phyloP scores from a whole-genome alignment of 2,888 invertebrate species.

The Crematogaster levior region DNA sequence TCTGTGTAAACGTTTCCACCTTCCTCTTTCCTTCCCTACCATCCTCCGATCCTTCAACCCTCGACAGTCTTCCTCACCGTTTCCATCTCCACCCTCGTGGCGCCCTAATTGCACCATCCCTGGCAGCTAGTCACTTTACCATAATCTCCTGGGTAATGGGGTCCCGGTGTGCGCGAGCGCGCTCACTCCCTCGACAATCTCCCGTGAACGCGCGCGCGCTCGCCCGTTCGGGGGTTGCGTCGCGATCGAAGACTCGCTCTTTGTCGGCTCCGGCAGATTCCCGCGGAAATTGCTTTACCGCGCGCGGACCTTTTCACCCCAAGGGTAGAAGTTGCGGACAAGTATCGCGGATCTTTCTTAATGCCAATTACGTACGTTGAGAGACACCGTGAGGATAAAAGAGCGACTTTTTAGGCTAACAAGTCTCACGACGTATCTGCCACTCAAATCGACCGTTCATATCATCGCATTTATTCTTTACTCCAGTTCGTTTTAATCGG shows the following conservation, averaged over 20 bases:
- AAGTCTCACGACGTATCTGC: neutral
- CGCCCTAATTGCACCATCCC: slow-evolving; percentile 73
- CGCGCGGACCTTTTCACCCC: slow-evolving; percentile 19
- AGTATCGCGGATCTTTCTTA: slow-evolving; percentile 23
- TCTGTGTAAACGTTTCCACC: slow-evolving; percentile 78
- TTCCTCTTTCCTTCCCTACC: slow-evolving; percentile 72
- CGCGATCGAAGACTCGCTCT: slow-evolving; percentile 55
- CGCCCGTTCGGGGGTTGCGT: neutral
- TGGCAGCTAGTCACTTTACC: slow-evolving; percentile 79
- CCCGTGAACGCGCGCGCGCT: neutral
- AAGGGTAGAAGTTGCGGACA: slow-evolving; percentile 24
- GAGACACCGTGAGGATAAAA: neutral
- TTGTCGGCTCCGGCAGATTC: slow-evolving; percentile 62
- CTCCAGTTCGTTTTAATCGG: neutral
- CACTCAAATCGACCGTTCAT: neutral
- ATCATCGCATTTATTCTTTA: neutral
- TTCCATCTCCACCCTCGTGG: slow-evolving; percentile 53
- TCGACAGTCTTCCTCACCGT: slow-evolving; percentile 74
- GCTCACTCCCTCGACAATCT: slow-evolving; percentile 37
- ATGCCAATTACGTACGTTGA: slow-evolving; percentile 29
- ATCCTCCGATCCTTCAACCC: slow-evolving; percentile 70
- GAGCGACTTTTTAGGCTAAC: neutral
- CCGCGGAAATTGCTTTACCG: slow-evolving; percentile 42
- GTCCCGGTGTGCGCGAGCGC: slow-evolving; percentile 64
- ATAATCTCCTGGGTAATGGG: slow-evolving; percentile 81